Percentiles rank a stretch among this genome's conserved stretches.
Evolutionary conservation across 2,113 vertebrate species (phyloP).

Genomic region (Maccullochella peelii): DNA sequence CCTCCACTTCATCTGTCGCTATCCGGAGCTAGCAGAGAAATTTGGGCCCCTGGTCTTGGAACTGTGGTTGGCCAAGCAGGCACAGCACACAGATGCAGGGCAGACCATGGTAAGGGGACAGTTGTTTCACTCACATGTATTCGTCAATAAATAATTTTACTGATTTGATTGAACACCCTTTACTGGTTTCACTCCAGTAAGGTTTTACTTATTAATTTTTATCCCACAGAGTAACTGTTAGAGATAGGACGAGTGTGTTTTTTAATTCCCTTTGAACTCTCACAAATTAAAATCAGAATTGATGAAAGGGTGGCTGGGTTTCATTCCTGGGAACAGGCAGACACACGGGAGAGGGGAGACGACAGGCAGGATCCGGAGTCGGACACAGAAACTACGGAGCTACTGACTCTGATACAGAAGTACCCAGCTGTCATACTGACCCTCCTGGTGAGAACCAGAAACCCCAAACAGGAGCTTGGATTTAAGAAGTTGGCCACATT

Average conservation of each 20-base stretch:
- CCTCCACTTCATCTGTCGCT: slow-evolving; percentile 88
- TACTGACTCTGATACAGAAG: slow-evolving; percentile 86
- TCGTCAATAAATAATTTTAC: not conserved
- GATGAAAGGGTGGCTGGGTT: slow-evolving; percentile 10
- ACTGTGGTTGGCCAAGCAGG: slow-evolving; percentile 87
- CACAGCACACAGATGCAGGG: slow-evolving; percentile 50
- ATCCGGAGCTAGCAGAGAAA: slow-evolving; percentile 87
- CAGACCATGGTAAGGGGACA: not conserved
- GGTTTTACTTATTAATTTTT: not conserved
- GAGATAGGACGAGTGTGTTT: not conserved
- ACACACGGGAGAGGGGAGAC: slow-evolving; percentile 9
- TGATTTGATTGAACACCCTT: not conserved
- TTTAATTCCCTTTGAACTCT: slow-evolving; percentile 20
- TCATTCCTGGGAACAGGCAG: slow-evolving; percentile 27
- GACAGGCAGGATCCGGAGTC: slow-evolving; percentile 48
- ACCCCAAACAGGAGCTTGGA: slow-evolving; percentile 1
- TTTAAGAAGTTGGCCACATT: not conserved
- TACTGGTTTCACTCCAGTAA: not conserved
- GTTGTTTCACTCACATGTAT: not conserved
- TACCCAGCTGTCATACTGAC: slow-evolving; percentile 85
- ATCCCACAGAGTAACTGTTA: not conserved
- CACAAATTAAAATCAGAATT: not conserved
- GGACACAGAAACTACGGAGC: slow-evolving; percentile 59
- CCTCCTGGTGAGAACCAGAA: slow-evolving; percentile 87
- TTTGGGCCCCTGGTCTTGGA: slow-evolving; percentile 87